Percentiles rank a stretch among this genome's conserved stretches.
Evolutionary conservation across 2,888 invertebrate species (phyloP).

Genomic region (Deroplatys truncata): DNA sequence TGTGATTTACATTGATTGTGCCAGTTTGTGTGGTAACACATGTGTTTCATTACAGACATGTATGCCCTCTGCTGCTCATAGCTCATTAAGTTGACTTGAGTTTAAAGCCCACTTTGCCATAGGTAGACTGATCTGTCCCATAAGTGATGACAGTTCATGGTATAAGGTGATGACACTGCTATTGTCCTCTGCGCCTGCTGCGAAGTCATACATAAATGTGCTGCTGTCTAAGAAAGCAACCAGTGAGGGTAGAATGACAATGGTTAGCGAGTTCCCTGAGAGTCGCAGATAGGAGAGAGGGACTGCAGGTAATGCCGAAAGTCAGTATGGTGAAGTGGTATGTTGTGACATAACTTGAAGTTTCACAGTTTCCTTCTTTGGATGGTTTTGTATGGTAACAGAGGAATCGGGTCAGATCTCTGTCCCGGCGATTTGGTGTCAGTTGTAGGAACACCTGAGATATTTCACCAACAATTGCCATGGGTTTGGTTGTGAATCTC

Average conservation of each 20-base stretch:
- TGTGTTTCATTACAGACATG: background rate
- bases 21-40: background rate
- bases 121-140: background rate
- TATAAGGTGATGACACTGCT: background rate
- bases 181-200: background rate
- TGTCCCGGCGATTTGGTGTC: background rate
- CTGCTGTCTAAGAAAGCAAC: no score
- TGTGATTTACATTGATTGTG: background rate
- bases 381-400: background rate
- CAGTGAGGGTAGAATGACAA: no score
- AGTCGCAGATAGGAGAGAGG: background rate
- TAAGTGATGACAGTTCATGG: background rate
- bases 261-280: background rate
- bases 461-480: background rate
- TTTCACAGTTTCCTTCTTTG: background rate
- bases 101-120: background rate
- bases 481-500: background rate
- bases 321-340: background rate
- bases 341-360: background rate
- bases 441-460: background rate
- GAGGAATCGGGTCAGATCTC: background rate
- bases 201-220: background rate
- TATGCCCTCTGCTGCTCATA: background rate
- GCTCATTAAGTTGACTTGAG: background rate
- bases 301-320: background rate